Base-by-base conservation (phyloP, 2,888 invertebrate genomes). In the Ichneumoninae sp. region DNA sequence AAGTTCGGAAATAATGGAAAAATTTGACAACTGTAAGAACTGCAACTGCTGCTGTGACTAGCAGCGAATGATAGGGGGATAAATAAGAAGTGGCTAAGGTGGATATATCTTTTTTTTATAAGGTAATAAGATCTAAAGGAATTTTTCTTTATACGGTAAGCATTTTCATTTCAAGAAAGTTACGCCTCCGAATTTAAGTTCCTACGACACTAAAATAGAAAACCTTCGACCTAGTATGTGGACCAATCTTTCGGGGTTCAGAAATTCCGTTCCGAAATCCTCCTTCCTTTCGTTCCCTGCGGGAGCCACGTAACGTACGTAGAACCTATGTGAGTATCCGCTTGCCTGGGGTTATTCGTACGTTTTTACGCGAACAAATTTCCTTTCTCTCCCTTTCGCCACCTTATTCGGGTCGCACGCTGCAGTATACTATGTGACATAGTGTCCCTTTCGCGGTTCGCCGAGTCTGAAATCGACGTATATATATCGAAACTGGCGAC, bases 151-250 rank as follows among this genome's bases (percentile, higher is more conserved):
- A 8, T 36, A 8, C 1, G 7, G 87, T 86, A 86, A 89, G 86
- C 85, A 86, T 88, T 89, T 89, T 87, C 13, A 44, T 44, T 44
- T 44, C 13, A 80, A 90, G 90, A 76, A 82, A 74, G 47, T 44
- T 68, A 86, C 87, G 88, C 87, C 88, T 87, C 87, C 90, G 89
- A 91, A 92, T 91, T 90, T 87, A 89, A 90, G 88, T 86, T 84
- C 86, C 87, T 66, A 62, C 60, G 69, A 70, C 52, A 66, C 82
- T 22, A 36, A 88, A 89, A 88, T 89, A 88, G 89, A 89, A 90
- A 91, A 91, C 89, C 88, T 89, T 88, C 90, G 92, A 91, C 89
- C 91, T 88, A 90, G 89, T 90, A 90, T 90, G 90, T 89, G 89
- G 88, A 84, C 88, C 90, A 89, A 92, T 92, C 90, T 91, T 91